These are phyloP conservation scores for Plumapathes pennacea DNA, from an alignment of 92 coral and sea anemone genomes.

Conservation along the genomic window DNA sequence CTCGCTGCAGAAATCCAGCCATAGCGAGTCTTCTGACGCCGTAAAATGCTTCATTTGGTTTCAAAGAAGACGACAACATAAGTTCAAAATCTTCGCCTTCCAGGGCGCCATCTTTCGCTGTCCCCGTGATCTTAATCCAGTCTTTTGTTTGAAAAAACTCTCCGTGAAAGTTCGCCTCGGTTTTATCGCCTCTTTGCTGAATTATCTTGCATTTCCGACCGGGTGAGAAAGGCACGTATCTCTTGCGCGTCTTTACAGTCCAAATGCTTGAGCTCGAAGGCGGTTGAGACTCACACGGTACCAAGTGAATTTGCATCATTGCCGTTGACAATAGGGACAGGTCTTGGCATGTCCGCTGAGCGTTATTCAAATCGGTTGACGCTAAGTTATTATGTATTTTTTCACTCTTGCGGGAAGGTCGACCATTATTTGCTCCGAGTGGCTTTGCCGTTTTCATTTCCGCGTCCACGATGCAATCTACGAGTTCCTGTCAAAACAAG, in stretches of 20 bases:
- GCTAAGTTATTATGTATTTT: too few species aligned
- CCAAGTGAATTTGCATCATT: conserved; percentile 19
- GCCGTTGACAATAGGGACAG: conserved; percentile 7
- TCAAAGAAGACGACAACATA: conserved; percentile 9
- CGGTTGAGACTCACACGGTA: conserved; percentile 38
- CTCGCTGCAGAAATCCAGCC: conserved; percentile 29
- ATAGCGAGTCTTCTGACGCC: not conserved
- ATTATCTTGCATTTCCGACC: conserved; percentile 21
- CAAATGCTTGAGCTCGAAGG: conserved; percentile 27
- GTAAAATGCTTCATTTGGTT: conserved; percentile 3
- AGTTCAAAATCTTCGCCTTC: conserved; percentile 37
- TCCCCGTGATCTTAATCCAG: conserved; percentile 16
- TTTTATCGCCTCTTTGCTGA: conserved; percentile 32
- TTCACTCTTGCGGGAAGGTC: too few species aligned
- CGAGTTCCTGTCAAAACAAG: too few species aligned
- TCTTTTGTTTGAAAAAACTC: conserved; percentile 13
- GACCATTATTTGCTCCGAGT: too few species aligned
- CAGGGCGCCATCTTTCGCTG: conserved; percentile 22
- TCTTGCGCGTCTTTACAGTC: conserved; percentile 4
- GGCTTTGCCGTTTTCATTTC: too few species aligned
- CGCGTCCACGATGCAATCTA: too few species aligned
- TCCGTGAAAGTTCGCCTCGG: conserved; percentile 30
- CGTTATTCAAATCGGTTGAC: conserved; percentile 6
- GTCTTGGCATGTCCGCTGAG: conserved; percentile 31
- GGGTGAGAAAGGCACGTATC: conserved; percentile 14